Conservation (phyloP, 2,113 vertebrate genomes). For the Passer domesticus region DNA sequence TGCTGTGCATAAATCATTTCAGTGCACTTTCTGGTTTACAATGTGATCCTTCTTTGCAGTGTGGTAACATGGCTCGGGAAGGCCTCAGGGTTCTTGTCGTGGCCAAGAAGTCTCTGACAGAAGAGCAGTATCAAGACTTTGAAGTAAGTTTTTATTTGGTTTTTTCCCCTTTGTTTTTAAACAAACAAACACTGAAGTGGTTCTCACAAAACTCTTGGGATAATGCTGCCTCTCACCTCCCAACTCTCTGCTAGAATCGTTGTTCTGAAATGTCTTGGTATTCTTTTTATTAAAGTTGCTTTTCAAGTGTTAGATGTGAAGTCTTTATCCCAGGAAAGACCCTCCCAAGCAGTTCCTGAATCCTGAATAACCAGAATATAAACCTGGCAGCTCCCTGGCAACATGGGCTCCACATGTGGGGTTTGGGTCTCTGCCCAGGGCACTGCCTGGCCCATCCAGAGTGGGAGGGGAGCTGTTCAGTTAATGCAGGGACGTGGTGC, state of each 20-base stretch:
- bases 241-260: not conserved
- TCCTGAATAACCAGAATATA: not conserved
- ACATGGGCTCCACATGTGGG: accelerated
- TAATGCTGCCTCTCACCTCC: not conserved
- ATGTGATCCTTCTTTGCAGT: constrained; percentile 73
- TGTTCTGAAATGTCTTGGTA: not conserved
- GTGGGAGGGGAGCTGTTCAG: not conserved
- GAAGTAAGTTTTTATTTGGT: constrained; percentile 78
- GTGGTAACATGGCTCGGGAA: constrained; percentile 97
- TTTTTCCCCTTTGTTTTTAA: not conserved
- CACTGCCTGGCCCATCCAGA: not conserved
- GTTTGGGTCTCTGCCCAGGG: not conserved
- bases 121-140: constrained; percentile 97
- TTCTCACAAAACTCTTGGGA: not conserved
- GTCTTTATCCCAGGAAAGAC: not conserved
- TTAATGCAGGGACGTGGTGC: not conserved
- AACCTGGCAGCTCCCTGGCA: not conserved
- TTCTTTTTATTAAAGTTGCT: not conserved
- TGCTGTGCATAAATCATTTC: constrained; percentile 6
- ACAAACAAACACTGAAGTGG: not conserved
- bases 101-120: constrained; percentile 93
- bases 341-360: not conserved
- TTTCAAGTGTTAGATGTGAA: not conserved
- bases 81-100: constrained; percentile 94
- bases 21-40: not conserved